phyloP scores from a whole-genome alignment of 2,113 vertebrate species.

The Cephalophus harveyi region DNA sequence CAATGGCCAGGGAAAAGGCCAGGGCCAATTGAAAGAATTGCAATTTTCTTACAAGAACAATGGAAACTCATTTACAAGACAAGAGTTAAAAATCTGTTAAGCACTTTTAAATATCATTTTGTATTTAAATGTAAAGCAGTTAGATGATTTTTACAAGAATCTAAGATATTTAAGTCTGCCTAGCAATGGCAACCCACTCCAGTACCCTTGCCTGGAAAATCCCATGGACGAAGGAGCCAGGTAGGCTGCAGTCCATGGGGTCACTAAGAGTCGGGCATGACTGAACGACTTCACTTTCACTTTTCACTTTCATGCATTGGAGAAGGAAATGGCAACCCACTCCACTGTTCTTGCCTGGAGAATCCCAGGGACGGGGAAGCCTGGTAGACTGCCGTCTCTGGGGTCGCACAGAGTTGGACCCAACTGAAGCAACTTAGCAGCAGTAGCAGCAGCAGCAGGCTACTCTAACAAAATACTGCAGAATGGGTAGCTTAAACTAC shows the following conservation, averaged over 20 bases:
- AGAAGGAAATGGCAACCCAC: too few relatives aligned
- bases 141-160: not conserved
- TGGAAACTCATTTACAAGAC: not conserved
- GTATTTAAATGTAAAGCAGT: not conserved
- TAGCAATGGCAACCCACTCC: not conserved
- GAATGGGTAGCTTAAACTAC: not conserved
- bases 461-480: not conserved
- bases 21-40: not conserved
- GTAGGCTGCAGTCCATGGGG: too few relatives aligned
- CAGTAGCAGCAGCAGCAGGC: too few relatives aligned
- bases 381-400: too few relatives aligned
- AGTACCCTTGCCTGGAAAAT: too few relatives aligned
- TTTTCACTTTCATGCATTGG: too few relatives aligned
- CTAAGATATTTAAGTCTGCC: not conserved
- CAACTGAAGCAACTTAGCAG: too few relatives aligned
- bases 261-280: rapidly evolving
- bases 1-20: not conserved
- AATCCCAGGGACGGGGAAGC: too few relatives aligned
- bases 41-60: not conserved
- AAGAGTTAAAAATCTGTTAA: not conserved
- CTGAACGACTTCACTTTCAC: too few relatives aligned
- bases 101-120: not conserved
- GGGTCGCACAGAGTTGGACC: too few relatives aligned
- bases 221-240: too few relatives aligned
- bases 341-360: too few relatives aligned